phyloP scores from a whole-genome alignment of 2,888 invertebrate genomes.

The Lamproptera curius region DNA sequence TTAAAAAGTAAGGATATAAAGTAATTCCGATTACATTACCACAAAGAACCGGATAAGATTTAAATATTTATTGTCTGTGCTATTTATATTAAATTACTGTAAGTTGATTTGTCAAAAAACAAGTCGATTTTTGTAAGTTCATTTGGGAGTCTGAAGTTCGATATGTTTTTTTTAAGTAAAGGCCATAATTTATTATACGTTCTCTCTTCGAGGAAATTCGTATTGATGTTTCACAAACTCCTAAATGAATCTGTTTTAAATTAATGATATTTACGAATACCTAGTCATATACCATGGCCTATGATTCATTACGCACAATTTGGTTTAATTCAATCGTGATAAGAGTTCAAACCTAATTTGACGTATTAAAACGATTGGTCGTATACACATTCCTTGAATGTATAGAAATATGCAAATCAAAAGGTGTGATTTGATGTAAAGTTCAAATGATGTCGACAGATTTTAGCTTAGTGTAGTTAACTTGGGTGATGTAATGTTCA shows the following conservation, averaged over 20 bases:
- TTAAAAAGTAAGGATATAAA: too few relatives aligned
- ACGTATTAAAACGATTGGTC: conserved; percentile 49
- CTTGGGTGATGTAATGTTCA: conserved; percentile 57
- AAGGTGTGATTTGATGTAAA: conserved; percentile 65
- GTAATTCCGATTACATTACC: too few relatives aligned
- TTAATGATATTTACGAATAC: conserved; percentile 28
- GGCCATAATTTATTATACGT: too few relatives aligned
- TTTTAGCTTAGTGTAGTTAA: conserved; percentile 55
- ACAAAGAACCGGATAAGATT: too few relatives aligned
- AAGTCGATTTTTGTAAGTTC: background rate
- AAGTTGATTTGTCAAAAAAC: background rate
- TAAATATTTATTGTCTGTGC: too few relatives aligned
- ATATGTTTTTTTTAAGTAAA: too few relatives aligned
- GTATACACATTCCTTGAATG: conserved; percentile 66
- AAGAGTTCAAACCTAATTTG: conserved; percentile 10
- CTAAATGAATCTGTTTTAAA: conserved; percentile 6
- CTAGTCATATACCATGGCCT: conserved; percentile 75
- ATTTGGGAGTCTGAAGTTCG: background rate
- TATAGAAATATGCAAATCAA: conserved; percentile 41
- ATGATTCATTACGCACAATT: conserved; percentile 58
- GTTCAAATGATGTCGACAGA: conserved; percentile 55
- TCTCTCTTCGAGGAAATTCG: too few relatives aligned
- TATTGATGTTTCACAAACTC: conserved; percentile 1
- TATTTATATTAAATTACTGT: too few relatives aligned
- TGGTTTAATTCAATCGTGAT: conserved; percentile 36